Base-by-base conservation (phyloP, 2,797 vertebrate species). In the Euphonia xanthogaster region DNA sequence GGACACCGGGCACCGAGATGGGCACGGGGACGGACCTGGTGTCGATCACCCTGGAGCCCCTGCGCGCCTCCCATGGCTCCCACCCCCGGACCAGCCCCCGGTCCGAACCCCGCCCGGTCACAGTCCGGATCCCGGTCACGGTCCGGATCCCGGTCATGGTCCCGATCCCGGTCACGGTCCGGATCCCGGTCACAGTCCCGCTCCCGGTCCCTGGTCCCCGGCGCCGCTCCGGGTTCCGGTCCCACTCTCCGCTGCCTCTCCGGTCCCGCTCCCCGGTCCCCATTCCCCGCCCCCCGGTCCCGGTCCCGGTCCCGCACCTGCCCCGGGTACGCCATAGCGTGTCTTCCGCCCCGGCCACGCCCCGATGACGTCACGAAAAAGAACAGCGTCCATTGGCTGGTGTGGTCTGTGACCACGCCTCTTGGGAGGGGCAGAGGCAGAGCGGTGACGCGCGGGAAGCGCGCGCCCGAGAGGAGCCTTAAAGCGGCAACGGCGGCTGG, bases 361-460 rank as follows among this genome's bases (percentile, higher is more conserved):
- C 67, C 48, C 0, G 0, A 0, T 9, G 16, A 37, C 74, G 86
- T 86, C n/a, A n/a, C n/a, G n/a, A n/a, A n/a, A n/a, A n/a, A n/a
- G n/a, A n/a, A n/a, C n/a, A n/a, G n/a, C n/a, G n/a, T n/a, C n/a
- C n/a, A n/a, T 88, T 94, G 92, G 94, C 23, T 57, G 28, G 0
- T 0, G 2, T 45, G 4, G 0, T 0, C 0, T 0, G 1, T 8
- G 28, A 10, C 7, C 18, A 7, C 85, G 57, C 84, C 71, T 3
- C 4, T 0, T 6, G 5, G 16, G 48, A 10, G 48, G 28, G 4
- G 39, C 35, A 35, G 5, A 25, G 16, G 11, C 33, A 3, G 33
- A 27, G 33, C 55, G 33, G 55, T 12, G 33, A 37, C 55, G 55
- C 55, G 33, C 33, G 24, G 33, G 33, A 25, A 57, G 33, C 55